Evolutionary conservation across 2,113 vertebrate species (phyloP).

Genomic region (Dicrurus megarhynchus): DNA sequence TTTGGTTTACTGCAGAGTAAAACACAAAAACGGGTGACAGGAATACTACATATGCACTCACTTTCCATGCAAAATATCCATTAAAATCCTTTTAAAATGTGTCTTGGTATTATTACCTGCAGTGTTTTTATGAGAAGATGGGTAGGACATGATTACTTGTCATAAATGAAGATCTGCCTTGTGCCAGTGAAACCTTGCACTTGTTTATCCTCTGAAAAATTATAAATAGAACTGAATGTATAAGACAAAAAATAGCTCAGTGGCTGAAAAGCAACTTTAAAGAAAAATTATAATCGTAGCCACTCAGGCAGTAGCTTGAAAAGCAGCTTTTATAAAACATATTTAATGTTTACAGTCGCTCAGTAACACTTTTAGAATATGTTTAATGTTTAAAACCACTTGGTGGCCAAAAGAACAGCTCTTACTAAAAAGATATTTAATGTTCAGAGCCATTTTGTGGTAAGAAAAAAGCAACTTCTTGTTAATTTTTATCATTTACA

Average conservation of each 20-base stretch:
- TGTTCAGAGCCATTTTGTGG: constrained; percentile 45
- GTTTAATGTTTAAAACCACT: constrained; percentile 61
- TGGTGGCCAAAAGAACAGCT: constrained; percentile 13
- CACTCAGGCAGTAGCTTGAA: constrained; percentile 48
- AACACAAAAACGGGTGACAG: neutral
- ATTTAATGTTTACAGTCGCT: constrained; percentile 69
- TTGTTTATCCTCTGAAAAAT: constrained; percentile 47
- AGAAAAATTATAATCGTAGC: constrained; percentile 65
- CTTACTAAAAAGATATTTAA: constrained; percentile 50
- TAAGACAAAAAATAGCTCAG: constrained; percentile 28
- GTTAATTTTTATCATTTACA: constrained; percentile 72
- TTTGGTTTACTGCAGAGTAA: neutral
- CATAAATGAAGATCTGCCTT: constrained; percentile 44
- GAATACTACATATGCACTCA: neutral
- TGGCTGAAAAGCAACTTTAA: constrained; percentile 62
- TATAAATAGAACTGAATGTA: constrained; percentile 48
- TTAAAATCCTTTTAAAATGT: neutral
- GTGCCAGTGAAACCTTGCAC: neutral
- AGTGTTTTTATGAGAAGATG: constrained; percentile 10
- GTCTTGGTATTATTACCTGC: neutral
- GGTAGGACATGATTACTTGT: constrained; percentile 12
- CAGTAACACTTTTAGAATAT: constrained; percentile 65
- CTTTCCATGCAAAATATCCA: neutral
- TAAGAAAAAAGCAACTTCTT: constrained; percentile 42
- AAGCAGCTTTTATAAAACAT: constrained; percentile 68